phyloP scores from a whole-genome alignment of 2,888 invertebrate species.

The Synanthedon vespiformis region DNA sequence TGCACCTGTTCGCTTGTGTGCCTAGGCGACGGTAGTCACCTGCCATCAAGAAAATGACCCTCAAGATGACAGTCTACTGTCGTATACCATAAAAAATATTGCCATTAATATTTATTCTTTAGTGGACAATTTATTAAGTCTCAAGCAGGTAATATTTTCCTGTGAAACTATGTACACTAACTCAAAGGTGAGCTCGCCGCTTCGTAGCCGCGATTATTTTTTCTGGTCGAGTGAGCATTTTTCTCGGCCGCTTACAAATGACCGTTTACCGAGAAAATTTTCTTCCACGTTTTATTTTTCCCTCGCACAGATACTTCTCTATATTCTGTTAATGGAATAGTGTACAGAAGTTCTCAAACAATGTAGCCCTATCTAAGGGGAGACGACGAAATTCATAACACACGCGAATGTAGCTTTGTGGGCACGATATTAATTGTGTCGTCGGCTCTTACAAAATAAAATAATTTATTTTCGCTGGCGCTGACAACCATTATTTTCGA shows the following conservation, averaged over 20 bases:
- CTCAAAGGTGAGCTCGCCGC: neutral
- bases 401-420: constrained; percentile 8
- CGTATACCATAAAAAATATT: too few relatives aligned
- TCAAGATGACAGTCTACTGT: too few relatives aligned
- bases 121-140: too few relatives aligned
- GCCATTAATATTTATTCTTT: too few relatives aligned
- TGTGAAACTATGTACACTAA: too few relatives aligned
- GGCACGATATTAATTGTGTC: neutral
- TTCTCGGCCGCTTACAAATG: constrained; percentile 62
- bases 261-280: constrained; percentile 56
- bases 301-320: constrained; percentile 43
- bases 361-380: constrained; percentile 31
- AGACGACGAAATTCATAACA: constrained; percentile 19
- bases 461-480: neutral
- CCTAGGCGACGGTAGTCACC: too few relatives aligned
- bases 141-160: too few relatives aligned
- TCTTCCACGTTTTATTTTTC: constrained; percentile 50
- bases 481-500: neutral
- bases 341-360: constrained; percentile 48
- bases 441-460: neutral
- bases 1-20: too few relatives aligned
- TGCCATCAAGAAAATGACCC: too few relatives aligned
- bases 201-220: constrained; percentile 44
- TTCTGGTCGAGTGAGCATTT: constrained; percentile 57
- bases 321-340: constrained; percentile 60